Percentiles rank a stretch among this genome's conserved stretches.
Evolutionary conservation across 2,888 invertebrate species (phyloP).

Genomic region (Hofmannophila pseudospretella): DNA sequence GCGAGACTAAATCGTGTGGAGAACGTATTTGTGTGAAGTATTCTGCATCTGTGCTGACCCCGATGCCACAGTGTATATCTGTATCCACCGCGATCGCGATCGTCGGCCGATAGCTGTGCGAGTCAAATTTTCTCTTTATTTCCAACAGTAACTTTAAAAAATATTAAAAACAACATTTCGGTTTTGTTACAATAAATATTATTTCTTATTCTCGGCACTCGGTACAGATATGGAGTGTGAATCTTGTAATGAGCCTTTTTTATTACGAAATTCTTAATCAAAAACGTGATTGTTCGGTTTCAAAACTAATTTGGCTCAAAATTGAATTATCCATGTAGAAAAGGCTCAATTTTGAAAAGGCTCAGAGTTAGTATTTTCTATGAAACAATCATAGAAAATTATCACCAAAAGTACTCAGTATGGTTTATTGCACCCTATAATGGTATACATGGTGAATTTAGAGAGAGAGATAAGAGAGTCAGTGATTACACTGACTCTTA

Average conservation of each 20-base stretch:
- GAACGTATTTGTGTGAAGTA: conserved; percentile 41
- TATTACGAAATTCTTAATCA: conserved; percentile 18
- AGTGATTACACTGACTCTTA: too few species aligned
- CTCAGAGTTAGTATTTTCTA: too few species aligned
- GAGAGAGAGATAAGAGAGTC: too few species aligned
- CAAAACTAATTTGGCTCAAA: background rate
- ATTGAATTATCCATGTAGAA: conserved; percentile 26
- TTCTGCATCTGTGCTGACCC: conserved; percentile 38
- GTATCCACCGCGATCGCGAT: conserved; percentile 62
- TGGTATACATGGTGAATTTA: too few species aligned
- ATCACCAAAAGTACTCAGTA: too few species aligned
- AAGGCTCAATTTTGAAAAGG: conserved; percentile 22
- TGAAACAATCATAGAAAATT: too few species aligned
- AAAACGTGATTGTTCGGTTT: background rate
- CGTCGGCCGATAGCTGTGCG: conserved; percentile 46
- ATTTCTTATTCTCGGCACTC: conserved; percentile 29
- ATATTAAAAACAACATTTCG: too few species aligned
- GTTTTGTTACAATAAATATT: too few species aligned
- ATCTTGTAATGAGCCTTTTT: conserved; percentile 50
- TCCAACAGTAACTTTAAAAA: too few species aligned
- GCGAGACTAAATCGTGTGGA: conserved; percentile 22
- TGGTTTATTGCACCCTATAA: too few species aligned
- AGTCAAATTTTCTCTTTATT: conserved; percentile 66
- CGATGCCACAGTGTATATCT: conserved; percentile 74
- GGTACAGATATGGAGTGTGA: conserved; percentile 73